Evolutionary conservation across 2,797 vertebrate genomes (phyloP), one percentile per base, ranked within the genome.

Genomic region (Platalea minor): DNA sequence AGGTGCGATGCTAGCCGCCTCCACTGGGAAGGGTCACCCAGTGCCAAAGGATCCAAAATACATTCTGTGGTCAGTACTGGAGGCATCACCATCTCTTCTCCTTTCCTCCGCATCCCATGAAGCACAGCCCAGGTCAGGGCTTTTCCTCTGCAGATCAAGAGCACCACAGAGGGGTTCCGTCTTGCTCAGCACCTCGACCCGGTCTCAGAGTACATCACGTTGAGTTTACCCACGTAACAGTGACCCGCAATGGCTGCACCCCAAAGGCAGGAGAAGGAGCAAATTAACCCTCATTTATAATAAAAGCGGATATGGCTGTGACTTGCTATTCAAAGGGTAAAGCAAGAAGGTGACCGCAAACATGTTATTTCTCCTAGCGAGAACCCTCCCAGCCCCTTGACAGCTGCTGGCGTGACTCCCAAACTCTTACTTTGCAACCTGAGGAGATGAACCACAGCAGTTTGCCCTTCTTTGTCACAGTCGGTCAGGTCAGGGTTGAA

Each of bases 111-210:
- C 21, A 45, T 9, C 73, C 41, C 60, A 25, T 6, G 10, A 56
- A 73, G 46, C 67, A 39, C 48, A 67, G 72, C 21, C 46, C 65
- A 63, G n/a, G n/a, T 41, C 67, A 74, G 77, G 25, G 72, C 18
- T 72, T 26, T 54, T 48, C n/a, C 35, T 72, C 35, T 63, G 43
- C 65, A 86, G 24, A 48, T 26, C 53, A 54, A n/a, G 15, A 73
- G 37, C 87, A 61, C 7, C 43, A 50, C 37, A 35, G 7, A 18
- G 23, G 41, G 67, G 23, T 43, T 56, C 79, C 39, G 59, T 35
- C 35, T 53, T 45, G 15, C 59, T 77, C 4, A 0, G 81, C 41
- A 17, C 21, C 59, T 54, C 2, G 0, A n/a, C 33, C 10, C 12
- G 17, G 10, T 26, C 25, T 61, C 37, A 25, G 53, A 10, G 29